Conservation (phyloP, 2,113 vertebrate genomes). For the Elephas maximus region DNA sequence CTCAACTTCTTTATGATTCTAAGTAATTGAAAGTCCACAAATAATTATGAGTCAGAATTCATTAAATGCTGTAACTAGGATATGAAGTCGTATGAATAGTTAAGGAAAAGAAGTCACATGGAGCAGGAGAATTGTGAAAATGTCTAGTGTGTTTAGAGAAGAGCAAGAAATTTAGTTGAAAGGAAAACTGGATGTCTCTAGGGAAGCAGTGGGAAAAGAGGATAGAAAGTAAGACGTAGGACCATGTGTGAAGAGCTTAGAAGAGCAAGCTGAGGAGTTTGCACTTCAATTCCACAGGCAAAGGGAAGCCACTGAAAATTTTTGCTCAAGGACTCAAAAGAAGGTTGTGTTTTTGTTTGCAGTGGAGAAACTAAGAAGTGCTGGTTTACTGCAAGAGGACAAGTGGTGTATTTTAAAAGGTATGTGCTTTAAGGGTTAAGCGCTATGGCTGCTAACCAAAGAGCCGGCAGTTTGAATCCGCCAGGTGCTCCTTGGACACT, state of each 20-base stretch:
- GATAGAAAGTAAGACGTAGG: neutral
- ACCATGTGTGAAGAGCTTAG: neutral
- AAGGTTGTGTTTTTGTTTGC: neutral
- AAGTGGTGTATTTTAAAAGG: neutral
- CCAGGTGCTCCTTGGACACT: too few relatives aligned
- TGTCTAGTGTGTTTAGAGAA: neutral
- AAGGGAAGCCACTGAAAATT: neutral
- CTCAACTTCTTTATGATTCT: constrained; percentile 37
- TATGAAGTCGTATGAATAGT: neutral
- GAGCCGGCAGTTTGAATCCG: too few relatives aligned
- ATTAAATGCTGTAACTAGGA: constrained; percentile 6
- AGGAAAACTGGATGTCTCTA: neutral
- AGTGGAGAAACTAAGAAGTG: neutral
- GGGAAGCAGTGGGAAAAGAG: neutral
- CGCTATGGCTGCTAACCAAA: too few relatives aligned
- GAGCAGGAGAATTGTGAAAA: neutral
- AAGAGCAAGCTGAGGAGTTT: neutral
- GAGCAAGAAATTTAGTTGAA: neutral
- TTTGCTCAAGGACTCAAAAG: neutral
- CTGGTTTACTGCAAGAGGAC: neutral
- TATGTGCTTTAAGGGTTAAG: neutral
- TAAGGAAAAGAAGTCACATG: neutral
- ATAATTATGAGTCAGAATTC: constrained; percentile 3
- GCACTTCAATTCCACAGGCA: neutral
- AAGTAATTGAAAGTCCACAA: constrained; percentile 1